Evolutionary conservation across 1,140 invertebrate species (phyloP).

Genomic region (Drosophila ananassae): DNA sequence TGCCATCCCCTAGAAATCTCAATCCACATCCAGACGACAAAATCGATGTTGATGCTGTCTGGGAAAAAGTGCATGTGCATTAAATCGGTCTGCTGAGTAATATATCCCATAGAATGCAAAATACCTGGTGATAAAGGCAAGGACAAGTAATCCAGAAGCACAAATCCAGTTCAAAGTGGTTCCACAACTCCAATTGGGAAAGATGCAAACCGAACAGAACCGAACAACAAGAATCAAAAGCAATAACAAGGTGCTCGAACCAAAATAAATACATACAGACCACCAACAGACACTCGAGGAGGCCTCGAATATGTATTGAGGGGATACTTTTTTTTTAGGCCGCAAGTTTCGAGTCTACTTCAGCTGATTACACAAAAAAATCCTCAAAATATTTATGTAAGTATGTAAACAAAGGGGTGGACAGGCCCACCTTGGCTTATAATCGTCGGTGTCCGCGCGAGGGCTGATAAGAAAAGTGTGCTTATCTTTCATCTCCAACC

Average conservation of each 20-base stretch:
- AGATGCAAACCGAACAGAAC: constrained; percentile 20
- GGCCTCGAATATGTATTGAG: constrained; percentile 46
- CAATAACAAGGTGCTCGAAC: constrained; percentile 76
- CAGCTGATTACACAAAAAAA: constrained; percentile 58
- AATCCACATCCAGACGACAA: constrained; percentile 11
- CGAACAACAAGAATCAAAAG: constrained; percentile 62
- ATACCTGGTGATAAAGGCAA: not conserved
- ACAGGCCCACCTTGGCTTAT: constrained; percentile 51
- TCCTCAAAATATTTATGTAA: constrained; percentile 55
- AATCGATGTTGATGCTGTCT: constrained; percentile 51
- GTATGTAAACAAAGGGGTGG: constrained; percentile 50
- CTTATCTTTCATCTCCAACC: constrained; percentile 57
- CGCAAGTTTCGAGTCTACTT: constrained; percentile 21
- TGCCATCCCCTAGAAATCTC: constrained; percentile 16
- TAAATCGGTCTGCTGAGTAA: constrained; percentile 11
- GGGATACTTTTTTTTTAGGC: constrained; percentile 9
- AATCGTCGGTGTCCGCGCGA: constrained; percentile 18
- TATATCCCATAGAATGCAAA: constrained; percentile 2
- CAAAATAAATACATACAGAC: constrained; percentile 71
- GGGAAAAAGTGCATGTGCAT: constrained; percentile 30
- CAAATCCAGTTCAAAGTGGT: not conserved
- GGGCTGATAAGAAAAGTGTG: constrained; percentile 45
- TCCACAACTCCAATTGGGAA: constrained; percentile 8
- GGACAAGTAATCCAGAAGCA: not conserved
- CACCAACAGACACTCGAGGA: constrained; percentile 5